Percentiles rank a stretch among this genome's conserved stretches.
These are phyloP conservation scores for Silvanus unidentatus DNA, from an alignment of 2,888 invertebrate genomes.

Conservation along the genomic window DNA sequence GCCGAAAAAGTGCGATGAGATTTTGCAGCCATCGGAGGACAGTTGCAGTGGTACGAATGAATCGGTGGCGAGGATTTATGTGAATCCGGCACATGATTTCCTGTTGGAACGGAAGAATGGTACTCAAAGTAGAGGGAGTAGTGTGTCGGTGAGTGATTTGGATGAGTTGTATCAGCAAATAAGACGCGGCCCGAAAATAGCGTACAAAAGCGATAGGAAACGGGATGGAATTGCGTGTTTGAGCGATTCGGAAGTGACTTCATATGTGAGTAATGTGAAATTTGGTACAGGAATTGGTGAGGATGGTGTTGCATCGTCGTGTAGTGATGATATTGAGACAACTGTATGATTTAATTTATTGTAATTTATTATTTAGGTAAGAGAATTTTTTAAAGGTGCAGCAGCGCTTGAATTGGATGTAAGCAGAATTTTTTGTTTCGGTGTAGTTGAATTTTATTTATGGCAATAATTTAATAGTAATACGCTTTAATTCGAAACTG, in stretches of 20 bases:
- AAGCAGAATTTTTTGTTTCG: too few species aligned
- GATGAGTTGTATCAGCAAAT: conserved; percentile 69
- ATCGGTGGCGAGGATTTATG: conserved; percentile 40
- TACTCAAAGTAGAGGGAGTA: conserved; percentile 54
- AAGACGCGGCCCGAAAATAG: conserved; percentile 41
- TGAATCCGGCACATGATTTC: conserved; percentile 49
- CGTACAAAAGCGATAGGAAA: conserved; percentile 31
- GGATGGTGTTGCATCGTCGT: conserved; percentile 5
- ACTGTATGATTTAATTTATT: conserved; percentile 12
- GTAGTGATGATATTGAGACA: conserved; percentile 34
- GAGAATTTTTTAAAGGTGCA: too few species aligned
- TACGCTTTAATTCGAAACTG: too few species aligned
- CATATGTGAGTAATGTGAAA: conserved; percentile 30
- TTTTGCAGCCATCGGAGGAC: conserved; percentile 21
- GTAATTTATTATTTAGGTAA: not conserved
- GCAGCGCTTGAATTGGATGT: too few species aligned
- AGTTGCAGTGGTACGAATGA: conserved; percentile 36
- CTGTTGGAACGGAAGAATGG: conserved; percentile 41
- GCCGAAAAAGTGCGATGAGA: conserved; percentile 3
- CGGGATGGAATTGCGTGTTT: conserved; percentile 32
- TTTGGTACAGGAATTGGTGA: conserved; percentile 24
- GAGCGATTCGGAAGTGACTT: conserved; percentile 39
- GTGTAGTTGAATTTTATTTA: too few species aligned
- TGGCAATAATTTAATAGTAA: too few species aligned
- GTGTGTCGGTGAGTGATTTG: conserved; percentile 53